Conservation (phyloP, 2,888 invertebrate genomes). For the Carterocephalus palaemon region DNA sequence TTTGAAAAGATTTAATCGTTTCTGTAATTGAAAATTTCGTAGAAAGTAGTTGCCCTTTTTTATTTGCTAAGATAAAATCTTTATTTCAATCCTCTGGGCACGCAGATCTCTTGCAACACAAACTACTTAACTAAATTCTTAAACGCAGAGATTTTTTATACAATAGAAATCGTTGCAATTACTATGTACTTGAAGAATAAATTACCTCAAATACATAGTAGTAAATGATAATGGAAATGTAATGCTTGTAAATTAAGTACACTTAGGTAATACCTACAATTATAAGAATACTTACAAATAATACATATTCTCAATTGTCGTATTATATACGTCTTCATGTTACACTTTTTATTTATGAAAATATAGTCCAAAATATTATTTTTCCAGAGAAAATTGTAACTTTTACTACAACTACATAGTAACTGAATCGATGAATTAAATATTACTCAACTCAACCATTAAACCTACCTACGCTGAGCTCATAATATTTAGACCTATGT, state of each 20-base stretch:
- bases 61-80: too few relatives aligned
- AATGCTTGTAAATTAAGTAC: neutral
- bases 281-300: neutral
- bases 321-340: neutral
- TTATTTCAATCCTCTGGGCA: too few relatives aligned
- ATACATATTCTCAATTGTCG: neutral
- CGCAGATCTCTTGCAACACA: too few relatives aligned
- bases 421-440: neutral
- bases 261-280: neutral
- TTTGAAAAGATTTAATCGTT: neutral
- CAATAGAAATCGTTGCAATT: too few relatives aligned
- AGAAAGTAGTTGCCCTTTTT: too few relatives aligned
- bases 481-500: neutral
- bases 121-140: too few relatives aligned
- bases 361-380: too few relatives aligned
- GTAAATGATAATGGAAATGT: neutral
- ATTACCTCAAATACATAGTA: too few relatives aligned
- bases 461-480: neutral
- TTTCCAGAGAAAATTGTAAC: too few relatives aligned
- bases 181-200: too few relatives aligned
- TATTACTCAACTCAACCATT: neutral
- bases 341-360: neutral
- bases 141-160: too few relatives aligned
- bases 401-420: neutral
- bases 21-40: neutral